Conservation (phyloP, 2,888 invertebrate genomes). For the Corythucha ciliata region DNA sequence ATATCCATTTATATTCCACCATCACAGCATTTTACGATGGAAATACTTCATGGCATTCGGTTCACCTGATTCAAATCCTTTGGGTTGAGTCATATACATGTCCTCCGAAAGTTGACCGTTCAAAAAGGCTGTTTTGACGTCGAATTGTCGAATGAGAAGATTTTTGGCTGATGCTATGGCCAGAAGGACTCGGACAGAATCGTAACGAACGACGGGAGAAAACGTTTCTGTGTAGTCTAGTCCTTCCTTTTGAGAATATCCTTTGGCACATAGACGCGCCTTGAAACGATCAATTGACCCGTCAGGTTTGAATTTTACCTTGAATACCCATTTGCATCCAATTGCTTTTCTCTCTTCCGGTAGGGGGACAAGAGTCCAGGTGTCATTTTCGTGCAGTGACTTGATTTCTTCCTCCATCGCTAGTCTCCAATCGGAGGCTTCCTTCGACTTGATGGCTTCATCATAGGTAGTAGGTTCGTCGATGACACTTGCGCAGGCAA, state of each 20-base stretch:
- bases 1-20: no score
- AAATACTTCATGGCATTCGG: no score
- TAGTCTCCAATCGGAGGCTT: no score
- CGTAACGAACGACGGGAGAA: constrained; percentile 6
- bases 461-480: no score
- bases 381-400: neutral
- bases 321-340: neutral
- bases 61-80: no score
- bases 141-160: constrained; percentile 12
- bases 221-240: constrained; percentile 10
- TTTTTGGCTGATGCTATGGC: constrained; percentile 4
- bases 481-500: no score
- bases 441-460: no score
- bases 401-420: constrained; percentile 1
- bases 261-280: constrained; percentile 3
- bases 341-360: neutral
- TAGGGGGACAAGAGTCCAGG: neutral
- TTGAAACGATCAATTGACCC: neutral
- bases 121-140: constrained; percentile 24
- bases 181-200: constrained; percentile 3
- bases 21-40: no score
- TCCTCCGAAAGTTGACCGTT: constrained; percentile 14
- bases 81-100: constrained; percentile 17
- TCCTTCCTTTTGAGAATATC: constrained; percentile 8
- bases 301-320: neutral